These are phyloP conservation scores for Synergus japonicus DNA, from an alignment of 2,888 invertebrate species.

Conservation along the genomic window DNA sequence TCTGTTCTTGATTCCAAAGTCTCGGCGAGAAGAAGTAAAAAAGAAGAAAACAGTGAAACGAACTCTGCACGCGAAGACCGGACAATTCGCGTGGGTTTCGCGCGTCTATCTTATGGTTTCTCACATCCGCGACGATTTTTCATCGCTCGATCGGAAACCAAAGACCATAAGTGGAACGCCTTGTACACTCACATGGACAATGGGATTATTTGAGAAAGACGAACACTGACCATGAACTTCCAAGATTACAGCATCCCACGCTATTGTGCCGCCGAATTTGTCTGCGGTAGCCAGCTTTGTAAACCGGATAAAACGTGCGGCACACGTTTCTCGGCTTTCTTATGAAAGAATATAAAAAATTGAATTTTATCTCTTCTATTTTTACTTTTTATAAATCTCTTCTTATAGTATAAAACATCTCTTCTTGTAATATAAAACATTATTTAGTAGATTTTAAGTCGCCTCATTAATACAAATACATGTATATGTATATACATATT, in stretches of 20 bases:
- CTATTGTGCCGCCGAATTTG: constrained; percentile 4
- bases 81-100: not conserved
- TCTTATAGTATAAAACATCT: no score
- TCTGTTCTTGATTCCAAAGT: not conserved
- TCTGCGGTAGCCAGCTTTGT: not conserved
- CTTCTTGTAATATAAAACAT: no score
- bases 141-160: not conserved
- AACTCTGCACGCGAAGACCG: not conserved
- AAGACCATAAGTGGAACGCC: not conserved
- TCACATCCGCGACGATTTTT: constrained; percentile 10
- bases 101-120: constrained; percentile 25
- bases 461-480: no score
- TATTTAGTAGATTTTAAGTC: no score
- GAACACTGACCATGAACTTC: constrained; percentile 32
- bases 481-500: no score
- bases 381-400: no score
- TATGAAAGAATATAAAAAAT: no score
- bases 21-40: not conserved
- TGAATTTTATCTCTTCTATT: no score
- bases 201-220: constrained; percentile 28
- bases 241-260: constrained; percentile 12
- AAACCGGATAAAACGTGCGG: constrained; percentile 1
- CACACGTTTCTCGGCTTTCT: not conserved
- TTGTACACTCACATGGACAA: not conserved
- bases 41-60: not conserved